These are phyloP conservation scores for Noctilio leporinus DNA, from an alignment of 2,113 vertebrate species.

Conservation along the genomic window DNA sequence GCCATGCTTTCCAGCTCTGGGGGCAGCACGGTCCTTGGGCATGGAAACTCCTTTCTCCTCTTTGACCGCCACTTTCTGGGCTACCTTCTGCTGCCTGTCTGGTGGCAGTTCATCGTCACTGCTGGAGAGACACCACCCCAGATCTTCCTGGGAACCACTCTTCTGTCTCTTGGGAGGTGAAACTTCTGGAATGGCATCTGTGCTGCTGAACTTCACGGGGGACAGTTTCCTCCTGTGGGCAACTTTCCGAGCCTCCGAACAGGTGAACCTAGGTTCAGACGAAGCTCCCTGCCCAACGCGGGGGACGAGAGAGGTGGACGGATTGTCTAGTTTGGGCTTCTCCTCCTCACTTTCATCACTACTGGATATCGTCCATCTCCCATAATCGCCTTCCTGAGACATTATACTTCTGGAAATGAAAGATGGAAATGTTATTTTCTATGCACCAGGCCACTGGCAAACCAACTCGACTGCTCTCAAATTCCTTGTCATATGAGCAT, in stretches of 20 bases:
- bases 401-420: constrained; percentile 39
- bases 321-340: constrained; percentile 66
- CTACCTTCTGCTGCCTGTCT: neutral
- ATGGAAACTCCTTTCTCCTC: neutral
- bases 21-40: neutral
- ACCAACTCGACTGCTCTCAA: rapidly evolving
- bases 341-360: constrained; percentile 95
- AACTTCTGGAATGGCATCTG: constrained; percentile 9
- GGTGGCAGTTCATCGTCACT: constrained; percentile 84
- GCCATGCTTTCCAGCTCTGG: neutral
- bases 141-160: constrained; percentile 76
- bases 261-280: constrained; percentile 49
- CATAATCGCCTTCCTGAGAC: constrained; percentile 88
- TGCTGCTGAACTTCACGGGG: constrained; percentile 74
- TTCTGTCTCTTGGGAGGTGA: constrained; percentile 80
- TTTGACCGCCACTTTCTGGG: constrained; percentile 17
- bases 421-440: neutral
- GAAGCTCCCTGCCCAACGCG: rapidly evolving
- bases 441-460: rapidly evolving
- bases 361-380: constrained; percentile 93
- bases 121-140: constrained; percentile 94
- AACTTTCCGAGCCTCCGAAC: constrained; percentile 86
- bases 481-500: neutral
- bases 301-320: constrained; percentile 48
- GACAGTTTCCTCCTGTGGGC: constrained; percentile 80